Evolutionary conservation across 2,797 vertebrate species (phyloP).

Genomic region (Micromesistius poutassou): DNA sequence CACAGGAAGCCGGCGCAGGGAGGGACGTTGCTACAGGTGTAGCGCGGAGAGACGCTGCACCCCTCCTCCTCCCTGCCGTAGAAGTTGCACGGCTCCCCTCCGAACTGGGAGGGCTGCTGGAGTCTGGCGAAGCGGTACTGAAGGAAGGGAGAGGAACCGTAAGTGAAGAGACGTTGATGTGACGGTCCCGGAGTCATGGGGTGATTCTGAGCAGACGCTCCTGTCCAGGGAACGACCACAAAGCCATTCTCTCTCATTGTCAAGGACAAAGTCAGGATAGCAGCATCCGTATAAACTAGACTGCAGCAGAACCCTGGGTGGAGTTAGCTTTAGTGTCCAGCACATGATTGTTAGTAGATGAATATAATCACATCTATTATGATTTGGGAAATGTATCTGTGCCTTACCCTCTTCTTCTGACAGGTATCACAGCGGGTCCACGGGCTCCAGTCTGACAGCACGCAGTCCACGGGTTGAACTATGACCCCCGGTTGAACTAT

Average conservation of each 20-base stretch:
- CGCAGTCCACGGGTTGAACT: constrained; percentile 76
- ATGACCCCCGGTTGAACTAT: constrained; percentile 26
- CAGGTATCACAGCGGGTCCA: constrained; percentile 89
- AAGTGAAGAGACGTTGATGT: constrained; percentile 15
- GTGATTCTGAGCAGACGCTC: constrained; percentile 19
- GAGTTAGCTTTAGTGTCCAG: too few relatives aligned
- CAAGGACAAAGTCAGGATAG: constrained; percentile 59
- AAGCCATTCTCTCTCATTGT: constrained; percentile 49
- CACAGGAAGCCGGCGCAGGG: constrained; percentile 87
- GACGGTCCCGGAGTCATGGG: constrained; percentile 19
- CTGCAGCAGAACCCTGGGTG: constrained; percentile 42
- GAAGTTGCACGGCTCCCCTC: constrained; percentile 76
- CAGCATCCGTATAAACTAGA: constrained; percentile 48
- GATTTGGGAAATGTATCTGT: constrained; percentile 9
- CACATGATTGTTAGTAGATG: too few relatives aligned
- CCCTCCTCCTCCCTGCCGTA: constrained; percentile 77
- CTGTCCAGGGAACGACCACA: constrained; percentile 27
- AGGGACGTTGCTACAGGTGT: constrained; percentile 73
- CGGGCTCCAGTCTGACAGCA: constrained; percentile 80
- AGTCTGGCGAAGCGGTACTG: constrained; percentile 83
- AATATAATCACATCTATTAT: too few relatives aligned
- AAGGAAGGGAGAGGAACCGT: neutral
- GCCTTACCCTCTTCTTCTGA: constrained; percentile 81
- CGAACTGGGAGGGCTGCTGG: constrained; percentile 81
- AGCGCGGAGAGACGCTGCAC: constrained; percentile 69